A percentile compares a stretch with the other conserved stretches of the same genome.
Evolutionary conservation across 2,113 vertebrate genomes (phyloP).

Genomic region (Rhineura floridana): DNA sequence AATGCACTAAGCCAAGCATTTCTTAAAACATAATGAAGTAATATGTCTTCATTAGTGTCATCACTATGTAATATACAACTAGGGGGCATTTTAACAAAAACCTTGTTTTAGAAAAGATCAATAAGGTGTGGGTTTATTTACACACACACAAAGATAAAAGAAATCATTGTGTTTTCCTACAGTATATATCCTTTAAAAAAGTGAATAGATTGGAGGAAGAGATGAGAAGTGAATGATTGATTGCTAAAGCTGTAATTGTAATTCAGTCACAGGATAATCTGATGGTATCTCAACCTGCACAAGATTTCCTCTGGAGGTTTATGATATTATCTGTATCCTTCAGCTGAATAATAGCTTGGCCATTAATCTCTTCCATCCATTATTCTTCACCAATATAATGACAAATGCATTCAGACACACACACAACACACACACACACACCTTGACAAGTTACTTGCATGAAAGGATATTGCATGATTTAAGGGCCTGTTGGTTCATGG

Average conservation of each 20-base stretch:
- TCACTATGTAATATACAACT: background rate
- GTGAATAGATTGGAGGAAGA: background rate
- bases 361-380: conserved; percentile 17
- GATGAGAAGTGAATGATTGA: background rate
- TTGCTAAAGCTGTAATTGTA: background rate
- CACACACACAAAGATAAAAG: background rate
- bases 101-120: conserved; percentile 1
- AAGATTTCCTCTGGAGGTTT: background rate
- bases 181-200: background rate
- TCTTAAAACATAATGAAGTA: conserved; percentile 26
- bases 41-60: conserved; percentile 18
- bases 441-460: background rate
- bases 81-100: background rate
- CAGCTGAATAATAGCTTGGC: conserved; percentile 3
- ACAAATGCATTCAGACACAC: conserved; percentile 8
- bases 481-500: background rate
- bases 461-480: background rate
- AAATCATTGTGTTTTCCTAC: conserved; percentile 1
- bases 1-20: background rate
- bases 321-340: conserved; percentile 14
- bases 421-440: background rate
- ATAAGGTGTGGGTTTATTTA: background rate
- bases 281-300: background rate
- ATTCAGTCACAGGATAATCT: conserved; percentile 1
- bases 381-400: background rate